Evolutionary conservation across 2,888 invertebrate species (phyloP).

Genomic region (Ochlodes sylvanus): DNA sequence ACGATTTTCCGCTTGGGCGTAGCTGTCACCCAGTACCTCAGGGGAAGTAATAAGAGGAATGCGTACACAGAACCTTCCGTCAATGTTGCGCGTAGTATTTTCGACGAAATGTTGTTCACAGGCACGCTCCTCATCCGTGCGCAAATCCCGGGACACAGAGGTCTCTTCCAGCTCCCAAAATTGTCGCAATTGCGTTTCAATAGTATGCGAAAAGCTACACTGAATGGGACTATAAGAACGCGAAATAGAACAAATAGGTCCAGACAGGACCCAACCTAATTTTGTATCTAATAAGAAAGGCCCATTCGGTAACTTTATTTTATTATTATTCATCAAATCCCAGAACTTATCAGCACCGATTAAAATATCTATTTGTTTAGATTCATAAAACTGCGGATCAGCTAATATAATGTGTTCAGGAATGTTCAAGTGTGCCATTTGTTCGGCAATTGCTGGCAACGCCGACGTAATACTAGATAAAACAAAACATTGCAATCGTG

Average conservation of each 20-base stretch:
- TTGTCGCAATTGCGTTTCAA: conserved; percentile 39
- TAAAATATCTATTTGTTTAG: conserved; percentile 38
- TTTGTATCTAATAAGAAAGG: conserved; percentile 44
- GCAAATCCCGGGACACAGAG: neutral
- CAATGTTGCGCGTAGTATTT: conserved; percentile 30
- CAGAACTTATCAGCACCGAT: conserved; percentile 44
- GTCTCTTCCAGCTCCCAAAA: conserved; percentile 46
- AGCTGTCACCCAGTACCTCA: conserved; percentile 8
- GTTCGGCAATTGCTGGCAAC: neutral
- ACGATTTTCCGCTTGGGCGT: neutral
- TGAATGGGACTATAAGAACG: conserved; percentile 8
- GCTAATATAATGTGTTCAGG: conserved; percentile 37
- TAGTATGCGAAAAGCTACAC: conserved; percentile 40
- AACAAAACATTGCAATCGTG: conserved; percentile 31
- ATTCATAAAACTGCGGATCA: conserved; percentile 33
- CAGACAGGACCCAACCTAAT: conserved; percentile 46
- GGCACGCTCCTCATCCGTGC: conserved; percentile 8
- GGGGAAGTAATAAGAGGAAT: conserved; percentile 36
- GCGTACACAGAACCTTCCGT: conserved; percentile 42
- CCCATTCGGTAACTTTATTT: conserved; percentile 41
- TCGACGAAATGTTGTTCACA: conserved; percentile 42
- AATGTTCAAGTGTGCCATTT: conserved; percentile 17
- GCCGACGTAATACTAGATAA: conserved; percentile 22
- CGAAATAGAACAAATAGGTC: conserved; percentile 34
- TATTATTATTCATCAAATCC: conserved; percentile 40